Conservation (phyloP, 1,140 invertebrate genomes). For the Armadillidium nasatum region DNA sequence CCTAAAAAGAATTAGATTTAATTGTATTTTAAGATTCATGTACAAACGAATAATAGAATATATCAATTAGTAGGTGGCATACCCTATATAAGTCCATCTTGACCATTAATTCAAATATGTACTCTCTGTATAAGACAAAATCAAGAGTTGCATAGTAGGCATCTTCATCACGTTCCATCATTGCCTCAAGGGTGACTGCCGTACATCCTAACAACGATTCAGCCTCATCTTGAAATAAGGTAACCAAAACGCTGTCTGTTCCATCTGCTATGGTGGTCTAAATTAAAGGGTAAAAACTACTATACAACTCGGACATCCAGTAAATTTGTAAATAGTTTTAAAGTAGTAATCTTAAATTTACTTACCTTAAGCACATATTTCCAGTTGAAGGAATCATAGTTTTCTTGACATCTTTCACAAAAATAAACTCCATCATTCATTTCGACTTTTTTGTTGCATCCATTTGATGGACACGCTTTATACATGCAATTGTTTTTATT, state of each 20-base stretch:
- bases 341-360: too few relatives aligned
- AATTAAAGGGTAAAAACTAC: too few relatives aligned
- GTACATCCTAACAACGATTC: slow-evolving; percentile 71
- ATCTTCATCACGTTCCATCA: slow-evolving; percentile 48
- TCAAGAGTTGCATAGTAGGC: slow-evolving; percentile 61
- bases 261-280: slow-evolving; percentile 64
- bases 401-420: too few relatives aligned
- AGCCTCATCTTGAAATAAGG: slow-evolving; percentile 74
- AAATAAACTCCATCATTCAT: slow-evolving; percentile 72
- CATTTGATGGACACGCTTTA: slow-evolving; percentile 75
- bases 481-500: slow-evolving; percentile 71
- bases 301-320: too few relatives aligned
- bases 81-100: slow-evolving; percentile 86
- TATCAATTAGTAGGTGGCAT: background rate
- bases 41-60: too few relatives aligned
- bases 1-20: slow-evolving; percentile 24
- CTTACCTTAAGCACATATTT: too few relatives aligned
- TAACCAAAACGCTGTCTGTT: slow-evolving; percentile 76
- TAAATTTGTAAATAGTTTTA: too few relatives aligned
- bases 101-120: slow-evolving; percentile 71
- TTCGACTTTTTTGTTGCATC: slow-evolving; percentile 92
- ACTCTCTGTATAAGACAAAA: slow-evolving; percentile 70
- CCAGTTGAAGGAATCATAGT: too few relatives aligned
- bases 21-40: too few relatives aligned
- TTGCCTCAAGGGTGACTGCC: slow-evolving; percentile 66